Evolutionary conservation across 2,888 invertebrate species (phyloP).

Genomic region (Brenthis hecate): DNA sequence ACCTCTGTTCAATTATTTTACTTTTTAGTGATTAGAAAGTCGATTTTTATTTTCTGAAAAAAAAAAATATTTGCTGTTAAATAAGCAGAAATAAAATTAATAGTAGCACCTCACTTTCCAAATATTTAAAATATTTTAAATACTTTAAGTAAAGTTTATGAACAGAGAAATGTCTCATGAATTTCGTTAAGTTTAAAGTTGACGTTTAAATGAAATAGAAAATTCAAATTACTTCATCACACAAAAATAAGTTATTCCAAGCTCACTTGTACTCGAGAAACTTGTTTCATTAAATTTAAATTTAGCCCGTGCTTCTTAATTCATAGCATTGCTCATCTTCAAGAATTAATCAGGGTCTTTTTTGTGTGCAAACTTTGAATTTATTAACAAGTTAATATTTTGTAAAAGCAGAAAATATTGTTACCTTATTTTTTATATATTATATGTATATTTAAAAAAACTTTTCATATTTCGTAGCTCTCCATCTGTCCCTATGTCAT

Average conservation of each 20-base stretch:
- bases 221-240: conserved; percentile 12
- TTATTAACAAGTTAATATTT: neutral
- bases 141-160: no score
- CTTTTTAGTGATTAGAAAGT: no score
- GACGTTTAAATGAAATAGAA: conserved; percentile 3
- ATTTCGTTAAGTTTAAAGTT: conserved; percentile 3
- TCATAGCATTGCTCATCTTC: conserved; percentile 58
- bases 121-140: no score
- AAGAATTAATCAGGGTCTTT: conserved; percentile 45
- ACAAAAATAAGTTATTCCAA: conserved; percentile 22
- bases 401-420: neutral
- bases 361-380: conserved; percentile 10
- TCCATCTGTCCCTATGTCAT: no score
- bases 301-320: conserved; percentile 73
- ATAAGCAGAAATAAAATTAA: no score
- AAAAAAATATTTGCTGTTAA: no score
- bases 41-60: no score
- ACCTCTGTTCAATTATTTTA: no score
- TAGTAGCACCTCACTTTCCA: no score
- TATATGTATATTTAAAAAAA: no score
- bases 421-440: no score
- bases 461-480: no score
- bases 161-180: neutral
- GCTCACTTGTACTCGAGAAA: conserved; percentile 51
- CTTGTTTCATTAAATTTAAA: conserved; percentile 78